Base-by-base conservation (phyloP, 2,888 invertebrate species). In the Sturmia bella region DNA sequence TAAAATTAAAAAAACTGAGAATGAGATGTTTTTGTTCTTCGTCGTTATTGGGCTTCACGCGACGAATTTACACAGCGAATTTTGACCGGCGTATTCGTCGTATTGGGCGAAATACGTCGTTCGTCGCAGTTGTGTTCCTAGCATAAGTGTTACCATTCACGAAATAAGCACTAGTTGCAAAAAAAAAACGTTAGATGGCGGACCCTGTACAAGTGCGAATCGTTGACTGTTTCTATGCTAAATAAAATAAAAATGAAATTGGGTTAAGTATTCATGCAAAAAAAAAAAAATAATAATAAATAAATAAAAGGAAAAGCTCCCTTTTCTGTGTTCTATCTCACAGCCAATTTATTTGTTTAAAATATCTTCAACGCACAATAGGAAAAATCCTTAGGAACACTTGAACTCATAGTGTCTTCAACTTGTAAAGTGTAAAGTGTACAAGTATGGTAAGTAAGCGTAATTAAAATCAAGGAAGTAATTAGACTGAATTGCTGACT, bases 261-360 rank as follows among this genome's bases (percentile, higher is more conserved):
- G 37, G 78, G 78, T 78, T 66, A 78, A 78, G 66, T 57, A 66
- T 78, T 78, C 64, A 19, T 50, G 19, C 15, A 21, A 45, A 1
- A 43, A 21, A 3, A 27, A 3, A 27, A 27, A 27, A 27, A 27
- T 4, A 21, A 3, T 4, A 3, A 27, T 4, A 27, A 27, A 27
- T 4, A 27, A 27, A 27, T 3, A 27, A 27, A 6, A 27, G 32
- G 1, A 45, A 54, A 63, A 19, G 1, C 11, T 17, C 52, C 37
- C 9, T 32, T 48, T 21, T 2, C 17, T 19, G 15, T 9, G 1
- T 17, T 13, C 13, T 45, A 32, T 52, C 13, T 17, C 37, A 27
- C 43, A 19, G 19, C 39, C 41, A 63, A 73, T 43, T 52, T 61
- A 27, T 54, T 54, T 73, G 21, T 63, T 43, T 19, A 27, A 43